These are phyloP conservation scores for Poeciliopsis gracilis DNA, from an alignment of 2,797 vertebrate genomes.

Conservation along the genomic window DNA sequence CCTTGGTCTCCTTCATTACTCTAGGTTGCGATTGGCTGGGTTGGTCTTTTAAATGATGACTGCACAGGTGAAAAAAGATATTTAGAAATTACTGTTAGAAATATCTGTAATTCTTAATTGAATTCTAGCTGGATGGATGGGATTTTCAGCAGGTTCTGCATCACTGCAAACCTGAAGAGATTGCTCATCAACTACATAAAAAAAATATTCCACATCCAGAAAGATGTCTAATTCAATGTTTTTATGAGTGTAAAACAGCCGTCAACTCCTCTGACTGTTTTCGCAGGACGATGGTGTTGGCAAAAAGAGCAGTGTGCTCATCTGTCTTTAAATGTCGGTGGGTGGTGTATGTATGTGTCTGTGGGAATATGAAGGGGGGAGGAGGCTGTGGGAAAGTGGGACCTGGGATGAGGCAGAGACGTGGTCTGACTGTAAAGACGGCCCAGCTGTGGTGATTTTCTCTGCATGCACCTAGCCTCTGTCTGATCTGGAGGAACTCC, in stretches of 20 bases:
- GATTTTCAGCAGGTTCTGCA: background rate
- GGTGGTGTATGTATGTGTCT: background rate
- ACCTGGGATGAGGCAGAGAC: conserved; percentile 46
- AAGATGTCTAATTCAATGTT: conserved; percentile 9
- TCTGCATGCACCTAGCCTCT: background rate
- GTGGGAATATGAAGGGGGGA: no score
- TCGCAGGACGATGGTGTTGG: conserved; percentile 24
- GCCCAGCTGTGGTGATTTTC: background rate
- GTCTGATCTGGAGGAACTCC: conserved; percentile 58
- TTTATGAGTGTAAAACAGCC: conserved; percentile 32
- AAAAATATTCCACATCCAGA: background rate
- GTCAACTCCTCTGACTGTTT: conserved; percentile 42
- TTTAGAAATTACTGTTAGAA: background rate
- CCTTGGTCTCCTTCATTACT: background rate
- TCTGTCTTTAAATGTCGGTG: conserved; percentile 40
- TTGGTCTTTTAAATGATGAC: background rate
- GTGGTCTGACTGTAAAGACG: conserved; percentile 51
- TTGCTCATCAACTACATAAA: background rate
- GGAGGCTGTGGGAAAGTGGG: conserved; percentile 52
- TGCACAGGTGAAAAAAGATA: background rate
- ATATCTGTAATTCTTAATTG: background rate
- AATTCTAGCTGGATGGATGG: background rate
- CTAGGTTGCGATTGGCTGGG: background rate
- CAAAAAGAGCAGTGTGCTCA: conserved; percentile 30
- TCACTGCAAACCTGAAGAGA: background rate